phyloP scores from a whole-genome alignment of 2,113 vertebrate genomes.

The Callipepla californica region DNA sequence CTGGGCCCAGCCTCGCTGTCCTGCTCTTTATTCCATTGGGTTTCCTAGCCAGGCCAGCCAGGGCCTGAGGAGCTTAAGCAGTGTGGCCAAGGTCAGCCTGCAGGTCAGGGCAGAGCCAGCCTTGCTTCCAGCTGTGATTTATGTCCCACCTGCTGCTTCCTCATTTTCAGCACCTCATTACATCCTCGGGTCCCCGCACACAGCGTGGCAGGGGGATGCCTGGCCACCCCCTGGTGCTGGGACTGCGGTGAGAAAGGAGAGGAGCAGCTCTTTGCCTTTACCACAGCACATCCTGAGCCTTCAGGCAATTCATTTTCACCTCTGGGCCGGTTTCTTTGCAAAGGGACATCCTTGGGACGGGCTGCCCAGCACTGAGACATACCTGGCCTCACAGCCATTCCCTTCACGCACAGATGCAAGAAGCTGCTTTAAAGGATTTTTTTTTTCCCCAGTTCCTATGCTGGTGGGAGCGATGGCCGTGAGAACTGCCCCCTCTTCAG shows the following conservation, averaged over 20 bases:
- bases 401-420: neutral
- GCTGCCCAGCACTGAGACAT: neutral
- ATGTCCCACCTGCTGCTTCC: neutral
- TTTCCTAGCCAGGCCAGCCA: neutral
- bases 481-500: neutral
- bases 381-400: neutral
- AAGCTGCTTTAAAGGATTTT: neutral
- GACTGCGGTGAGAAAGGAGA: neutral
- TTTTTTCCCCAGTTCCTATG: neutral
- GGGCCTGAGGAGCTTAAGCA: neutral
- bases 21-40: neutral
- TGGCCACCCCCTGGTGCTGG: neutral
- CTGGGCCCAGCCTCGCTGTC: neutral
- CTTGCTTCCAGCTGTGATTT: neutral
- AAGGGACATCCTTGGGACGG: neutral
- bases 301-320: neutral
- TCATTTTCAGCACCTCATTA: constrained; percentile 43
- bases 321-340: neutral
- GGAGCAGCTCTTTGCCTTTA: neutral
- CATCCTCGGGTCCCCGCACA: neutral
- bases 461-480: neutral
- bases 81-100: neutral
- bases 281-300: neutral
- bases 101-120: neutral
- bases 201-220: neutral